Conservation (phyloP, 2,888 invertebrate species). For the Conomelus anceps region DNA sequence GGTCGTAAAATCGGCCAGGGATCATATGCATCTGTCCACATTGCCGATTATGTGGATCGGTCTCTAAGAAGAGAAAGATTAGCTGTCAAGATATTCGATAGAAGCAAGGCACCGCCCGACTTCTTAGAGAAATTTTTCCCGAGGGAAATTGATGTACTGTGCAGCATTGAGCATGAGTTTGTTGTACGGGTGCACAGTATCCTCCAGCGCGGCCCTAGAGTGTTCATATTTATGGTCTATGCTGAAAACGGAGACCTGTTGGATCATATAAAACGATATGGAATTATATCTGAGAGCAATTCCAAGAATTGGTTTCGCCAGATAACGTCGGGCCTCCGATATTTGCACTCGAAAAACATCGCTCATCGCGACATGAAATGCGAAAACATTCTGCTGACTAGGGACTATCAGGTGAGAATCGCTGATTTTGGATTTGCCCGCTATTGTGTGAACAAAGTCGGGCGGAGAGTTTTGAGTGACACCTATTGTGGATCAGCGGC, state of each 20-base stretch:
- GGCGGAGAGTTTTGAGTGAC: slow-evolving; percentile 70
- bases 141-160: slow-evolving; percentile 82
- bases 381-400: slow-evolving; percentile 80
- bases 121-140: slow-evolving; percentile 91
- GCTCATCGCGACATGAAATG: slow-evolving; percentile 91
- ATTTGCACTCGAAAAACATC: slow-evolving; percentile 75
- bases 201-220: slow-evolving; percentile 70
- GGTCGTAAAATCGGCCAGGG: slow-evolving; percentile 87
- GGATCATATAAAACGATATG: slow-evolving; percentile 72
- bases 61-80: slow-evolving; percentile 63
- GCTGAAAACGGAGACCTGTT: slow-evolving; percentile 86
- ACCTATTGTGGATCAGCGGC: slow-evolving; percentile 96
- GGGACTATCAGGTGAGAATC: slow-evolving; percentile 79
- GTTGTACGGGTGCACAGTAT: slow-evolving; percentile 86
- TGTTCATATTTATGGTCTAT: slow-evolving; percentile 86
- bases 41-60: slow-evolving; percentile 72
- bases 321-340: slow-evolving; percentile 75
- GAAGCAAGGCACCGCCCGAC: slow-evolving; percentile 79
- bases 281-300: slow-evolving; percentile 70
- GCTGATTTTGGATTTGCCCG: slow-evolving; percentile 93
- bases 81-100: slow-evolving; percentile 88
- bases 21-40: slow-evolving; percentile 83
- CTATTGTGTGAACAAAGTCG: slow-evolving; percentile 64
- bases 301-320: slow-evolving; percentile 79
- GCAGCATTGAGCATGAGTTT: slow-evolving; percentile 82